These are phyloP conservation scores for Leucozona laternaria DNA, from an alignment of 2,888 invertebrate genomes.

Conservation along the genomic window DNA sequence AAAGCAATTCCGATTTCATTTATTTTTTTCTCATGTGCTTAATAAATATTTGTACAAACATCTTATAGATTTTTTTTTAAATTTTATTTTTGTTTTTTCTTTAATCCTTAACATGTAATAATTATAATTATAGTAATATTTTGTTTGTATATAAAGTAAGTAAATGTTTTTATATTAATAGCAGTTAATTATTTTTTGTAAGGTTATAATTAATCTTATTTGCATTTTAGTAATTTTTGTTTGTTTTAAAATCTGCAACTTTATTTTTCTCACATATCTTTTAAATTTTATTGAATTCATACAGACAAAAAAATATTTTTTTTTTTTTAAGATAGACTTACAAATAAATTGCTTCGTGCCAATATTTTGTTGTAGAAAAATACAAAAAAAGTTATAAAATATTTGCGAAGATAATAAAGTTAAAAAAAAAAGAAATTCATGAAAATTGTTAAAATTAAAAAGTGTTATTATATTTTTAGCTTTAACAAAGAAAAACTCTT, in stretches of 20 bases:
- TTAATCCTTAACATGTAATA: constrained; percentile 73
- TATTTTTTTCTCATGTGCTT: too few species aligned
- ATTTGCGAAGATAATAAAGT: constrained; percentile 29
- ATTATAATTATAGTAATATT: constrained; percentile 72
- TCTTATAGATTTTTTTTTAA: too few species aligned
- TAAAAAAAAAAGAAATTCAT: constrained; percentile 36
- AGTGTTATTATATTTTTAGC: constrained; percentile 3
- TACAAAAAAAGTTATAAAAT: constrained; percentile 33
- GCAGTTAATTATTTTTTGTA: constrained; percentile 64
- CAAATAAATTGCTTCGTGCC: constrained; percentile 56
- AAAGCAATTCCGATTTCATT: too few species aligned
- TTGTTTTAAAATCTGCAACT: constrained; percentile 65
- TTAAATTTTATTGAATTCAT: constrained; percentile 32
- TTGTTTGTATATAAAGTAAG: constrained; percentile 73
- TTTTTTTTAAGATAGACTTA: constrained; percentile 17
- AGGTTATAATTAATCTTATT: constrained; percentile 61
- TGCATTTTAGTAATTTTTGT: constrained; percentile 68
- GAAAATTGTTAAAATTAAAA: constrained; percentile 18
- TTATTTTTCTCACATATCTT: constrained; percentile 33
- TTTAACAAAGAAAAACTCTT: constrained; percentile 1
- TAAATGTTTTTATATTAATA: constrained; percentile 69
- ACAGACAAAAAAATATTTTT: constrained; percentile 26
- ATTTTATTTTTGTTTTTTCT: constrained; percentile 63
- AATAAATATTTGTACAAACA: too few species aligned
- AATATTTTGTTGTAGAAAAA: constrained; percentile 47